Base-by-base conservation (phyloP, 2,888 invertebrate genomes). In the Merodon equestris region DNA sequence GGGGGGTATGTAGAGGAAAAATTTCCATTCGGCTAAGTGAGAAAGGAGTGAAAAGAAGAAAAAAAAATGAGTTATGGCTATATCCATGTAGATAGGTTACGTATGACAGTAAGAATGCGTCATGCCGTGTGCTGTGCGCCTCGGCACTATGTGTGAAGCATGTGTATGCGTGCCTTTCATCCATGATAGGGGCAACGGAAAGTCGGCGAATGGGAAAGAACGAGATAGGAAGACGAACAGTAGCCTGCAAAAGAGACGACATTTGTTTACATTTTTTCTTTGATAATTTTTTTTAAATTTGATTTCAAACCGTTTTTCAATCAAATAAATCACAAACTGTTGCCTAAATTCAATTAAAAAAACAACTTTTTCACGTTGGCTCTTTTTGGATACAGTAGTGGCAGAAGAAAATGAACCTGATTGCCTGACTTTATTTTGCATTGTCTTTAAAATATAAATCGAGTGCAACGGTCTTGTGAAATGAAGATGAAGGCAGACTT, bases 101-200 rank as follows among this genome's bases (percentile, higher is more conserved):
- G 77, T 77, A 77, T 68, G 63, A 73, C 36, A 57, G 58, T 48
- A 73, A 58, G 58, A 79, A 79, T 79, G 77, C 77, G 73, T 79
- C 73, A 73, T 44, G 27, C 53, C 38, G 67, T 54, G 57, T 44
- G 27, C 53, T 27, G 67, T 47, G 66, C 27, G 4, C 9, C 14
- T 27, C 57, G 34, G 47, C 53, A 53, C 47, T 15, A 40, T 57
- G 57, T 68, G 58, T 63, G 15, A 58, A 63, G 47, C 68, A 73
- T 77, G 27, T 76, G 60, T 58, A 45, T 70, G 63, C 47, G 63
- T 75, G 47, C 47, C 9, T 61, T 57, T 27, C 9, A 19, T 38
- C 10, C 14, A 40, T 50, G 12, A 7, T 9, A 34, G 17, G n/a
- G 10, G 27, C 9, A 4, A 44, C 10, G 9, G 17, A 34, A 12